Conservation (phyloP, 2,797 vertebrate species). For the Acanthurus leucopareius region DNA sequence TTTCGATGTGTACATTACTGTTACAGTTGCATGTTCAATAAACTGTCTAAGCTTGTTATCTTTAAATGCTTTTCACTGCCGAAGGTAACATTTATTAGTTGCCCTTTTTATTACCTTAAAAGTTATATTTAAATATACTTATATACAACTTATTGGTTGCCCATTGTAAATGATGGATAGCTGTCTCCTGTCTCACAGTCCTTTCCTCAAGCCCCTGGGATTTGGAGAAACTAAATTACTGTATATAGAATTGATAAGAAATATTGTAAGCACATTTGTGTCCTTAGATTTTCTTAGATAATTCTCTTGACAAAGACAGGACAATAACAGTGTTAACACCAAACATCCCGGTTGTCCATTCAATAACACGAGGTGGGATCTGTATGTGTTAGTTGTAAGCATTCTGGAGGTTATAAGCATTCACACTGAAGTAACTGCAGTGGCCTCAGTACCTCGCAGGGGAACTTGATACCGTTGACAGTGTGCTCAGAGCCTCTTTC, state of each 20-base stretch:
- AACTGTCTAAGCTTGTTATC: too few species aligned
- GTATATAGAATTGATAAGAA: background rate
- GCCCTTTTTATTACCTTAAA: too few species aligned
- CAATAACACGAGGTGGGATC: background rate
- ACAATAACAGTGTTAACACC: background rate
- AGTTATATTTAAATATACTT: background rate
- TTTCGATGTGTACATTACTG: too few species aligned
- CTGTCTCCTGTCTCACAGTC: background rate
- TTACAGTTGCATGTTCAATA: too few species aligned
- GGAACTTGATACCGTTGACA: slow-evolving; percentile 88
- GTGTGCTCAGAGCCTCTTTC: slow-evolving; percentile 93
- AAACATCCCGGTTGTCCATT: background rate
- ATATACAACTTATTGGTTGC: background rate
- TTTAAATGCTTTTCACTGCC: too few species aligned
- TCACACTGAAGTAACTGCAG: background rate
- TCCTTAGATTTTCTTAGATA: too few species aligned
- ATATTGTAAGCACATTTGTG: background rate
- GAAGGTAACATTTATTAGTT: too few species aligned
- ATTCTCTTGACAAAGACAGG: background rate
- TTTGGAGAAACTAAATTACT: background rate
- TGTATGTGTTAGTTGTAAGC: background rate
- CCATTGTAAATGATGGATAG: background rate
- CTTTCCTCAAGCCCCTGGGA: too few species aligned
- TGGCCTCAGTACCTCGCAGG: slow-evolving; percentile 88
- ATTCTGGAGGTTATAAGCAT: background rate